Conservation (phyloP, 2,113 vertebrate genomes). For the Tachysurus fulvidraco region DNA sequence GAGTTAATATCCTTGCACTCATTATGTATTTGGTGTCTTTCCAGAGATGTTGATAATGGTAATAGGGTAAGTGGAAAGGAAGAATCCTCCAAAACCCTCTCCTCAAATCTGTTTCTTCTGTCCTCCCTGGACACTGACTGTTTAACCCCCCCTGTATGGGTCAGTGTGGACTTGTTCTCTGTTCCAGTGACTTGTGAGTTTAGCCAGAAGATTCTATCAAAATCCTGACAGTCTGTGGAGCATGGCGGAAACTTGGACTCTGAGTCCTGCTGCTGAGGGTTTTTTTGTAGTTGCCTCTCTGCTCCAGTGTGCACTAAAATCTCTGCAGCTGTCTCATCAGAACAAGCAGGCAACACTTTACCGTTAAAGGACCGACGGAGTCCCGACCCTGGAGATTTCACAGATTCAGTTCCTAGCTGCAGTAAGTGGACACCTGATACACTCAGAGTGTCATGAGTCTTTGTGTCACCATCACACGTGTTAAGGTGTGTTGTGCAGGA, state of each 20-base stretch:
- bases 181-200: slow-evolving; percentile 2
- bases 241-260: neutral
- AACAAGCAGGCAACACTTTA: neutral
- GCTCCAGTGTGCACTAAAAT: neutral
- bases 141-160: neutral
- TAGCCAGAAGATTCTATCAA: slow-evolving; percentile 8
- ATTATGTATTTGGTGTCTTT: neutral
- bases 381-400: slow-evolving; percentile 49
- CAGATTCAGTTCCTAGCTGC: slow-evolving; percentile 15
- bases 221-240: slow-evolving; percentile 16
- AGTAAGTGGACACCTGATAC: slow-evolving; percentile 18
- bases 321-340: neutral
- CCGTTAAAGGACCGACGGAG: neutral
- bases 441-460: slow-evolving; percentile 29
- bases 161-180: neutral
- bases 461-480: slow-evolving; percentile 27
- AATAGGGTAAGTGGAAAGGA: slow-evolving; percentile 18
- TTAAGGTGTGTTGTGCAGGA: slow-evolving; percentile 15
- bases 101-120: neutral
- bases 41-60: slow-evolving; percentile 19
- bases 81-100: neutral
- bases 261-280: neutral
- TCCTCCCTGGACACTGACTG: neutral
- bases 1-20: slow-evolving; percentile 39
- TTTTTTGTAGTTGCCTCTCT: neutral